Conservation (phyloP, 2,797 vertebrate genomes). For the Intellagama lesueurii region DNA sequence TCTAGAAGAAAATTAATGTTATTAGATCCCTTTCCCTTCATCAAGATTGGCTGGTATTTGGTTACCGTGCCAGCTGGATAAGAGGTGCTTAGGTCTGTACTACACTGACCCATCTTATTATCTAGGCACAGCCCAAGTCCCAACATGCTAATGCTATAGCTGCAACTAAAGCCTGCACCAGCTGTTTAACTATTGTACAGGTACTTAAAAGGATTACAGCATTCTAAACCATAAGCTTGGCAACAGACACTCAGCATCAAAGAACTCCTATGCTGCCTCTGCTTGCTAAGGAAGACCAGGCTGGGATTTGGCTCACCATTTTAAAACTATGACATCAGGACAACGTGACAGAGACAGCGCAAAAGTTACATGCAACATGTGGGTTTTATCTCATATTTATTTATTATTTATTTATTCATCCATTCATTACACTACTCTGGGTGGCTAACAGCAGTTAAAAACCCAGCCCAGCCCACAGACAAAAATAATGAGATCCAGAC, state of each 20-base stretch:
- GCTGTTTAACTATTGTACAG: conserved; percentile 81
- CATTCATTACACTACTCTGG: too few species aligned
- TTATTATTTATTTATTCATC: too few species aligned
- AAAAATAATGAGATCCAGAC: too few species aligned
- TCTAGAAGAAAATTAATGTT: conserved; percentile 78
- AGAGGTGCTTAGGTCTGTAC: conserved; percentile 67
- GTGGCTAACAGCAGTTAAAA: not conserved
- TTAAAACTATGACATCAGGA: conserved; percentile 16
- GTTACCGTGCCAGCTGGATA: conserved; percentile 78
- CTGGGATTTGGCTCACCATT: conserved; percentile 30
- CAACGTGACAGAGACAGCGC: not conserved
- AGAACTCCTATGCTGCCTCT: conserved; percentile 16
- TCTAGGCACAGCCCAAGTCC: conserved; percentile 57
- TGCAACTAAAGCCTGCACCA: conserved; percentile 71
- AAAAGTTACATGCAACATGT: conserved; percentile 11
- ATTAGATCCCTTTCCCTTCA: conserved; percentile 63
- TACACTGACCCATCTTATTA: conserved; percentile 65
- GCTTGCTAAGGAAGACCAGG: conserved; percentile 26
- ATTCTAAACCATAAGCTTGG: conserved; percentile 57
- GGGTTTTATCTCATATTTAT: not conserved
- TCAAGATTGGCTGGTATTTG: conserved; percentile 73
- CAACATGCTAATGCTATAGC: conserved; percentile 19
- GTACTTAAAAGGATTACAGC: conserved; percentile 82
- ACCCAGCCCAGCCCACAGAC: not conserved
- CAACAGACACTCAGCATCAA: conserved; percentile 4